Evolutionary conservation across 2,113 vertebrate species (phyloP), one percentile per base, ranked within the genome.

Genomic region (Pituophis catenifer): DNA sequence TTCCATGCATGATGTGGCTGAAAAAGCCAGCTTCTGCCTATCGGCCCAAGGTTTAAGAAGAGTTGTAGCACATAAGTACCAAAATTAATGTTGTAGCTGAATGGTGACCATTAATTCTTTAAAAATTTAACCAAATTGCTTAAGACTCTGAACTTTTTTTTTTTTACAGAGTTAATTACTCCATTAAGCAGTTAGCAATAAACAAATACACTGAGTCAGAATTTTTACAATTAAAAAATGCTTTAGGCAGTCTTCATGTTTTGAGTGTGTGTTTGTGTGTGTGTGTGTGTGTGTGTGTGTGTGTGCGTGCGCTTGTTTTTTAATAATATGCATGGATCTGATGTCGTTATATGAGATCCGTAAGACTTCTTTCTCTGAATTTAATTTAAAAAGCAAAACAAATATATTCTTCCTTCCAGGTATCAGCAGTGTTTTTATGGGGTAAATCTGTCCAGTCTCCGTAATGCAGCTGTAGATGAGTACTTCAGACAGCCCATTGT

Each of bases 351-450:
- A 10, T 5, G 29, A n/a, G 93, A 89, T 33, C 5, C 52, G 33
- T 33, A 57, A 4, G 7, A 48, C 19, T 55, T 91, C 12, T 29
- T 21, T 88, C 52, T 10, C 15, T n/a, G 15, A n/a, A 55, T 88
- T 88, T 88, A 88, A 24, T 88, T 55, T 29, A 81, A 81, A 81
- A 81, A 81, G 33, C 33, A 44, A 81, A 48, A 50, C 91, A 75
- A 75, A 44, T 15, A 24, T 53, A 12, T 86, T 93, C 1, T 38
- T 57, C 11, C n/a, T 95, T 96, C 10, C 95, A 98, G 98, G 98
- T 97, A 98, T 93, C 98, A 98, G 95, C 97, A 97, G 21, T 97
- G 94, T 91, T 98, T 99, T 97, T 98, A 97, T 54, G 97, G 98
- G 0, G 96, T 98, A 53, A 97, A 97, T 94, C 96, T 98, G 93